phyloP scores from a whole-genome alignment of 2,888 invertebrate genomes.

The Catotricha subobsoleta region DNA sequence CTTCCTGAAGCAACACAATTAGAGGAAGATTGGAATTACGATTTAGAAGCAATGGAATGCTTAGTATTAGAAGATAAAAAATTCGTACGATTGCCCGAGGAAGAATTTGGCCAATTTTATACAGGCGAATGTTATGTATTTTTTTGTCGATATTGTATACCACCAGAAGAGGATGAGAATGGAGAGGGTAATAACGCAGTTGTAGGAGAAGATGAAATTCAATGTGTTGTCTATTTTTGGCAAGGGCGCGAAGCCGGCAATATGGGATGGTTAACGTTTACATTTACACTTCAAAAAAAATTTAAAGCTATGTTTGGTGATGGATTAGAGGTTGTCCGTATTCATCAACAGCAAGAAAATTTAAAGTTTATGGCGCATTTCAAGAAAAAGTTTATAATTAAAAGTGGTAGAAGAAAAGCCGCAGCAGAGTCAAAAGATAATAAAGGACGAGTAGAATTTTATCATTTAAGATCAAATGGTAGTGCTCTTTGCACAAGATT shows the following conservation, averaged over 20 bases:
- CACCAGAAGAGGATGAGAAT: slow-evolving; percentile 37
- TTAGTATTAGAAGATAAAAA: slow-evolving; percentile 93
- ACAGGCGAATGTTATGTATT: slow-evolving; percentile 96
- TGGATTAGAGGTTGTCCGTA: slow-evolving; percentile 84
- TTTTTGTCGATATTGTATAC: slow-evolving; percentile 87
- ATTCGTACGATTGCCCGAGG: slow-evolving; percentile 90
- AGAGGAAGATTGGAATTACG: slow-evolving; percentile 95
- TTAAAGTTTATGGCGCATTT: slow-evolving; percentile 97
- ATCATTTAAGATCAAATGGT: slow-evolving; percentile 89
- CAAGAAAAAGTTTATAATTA: slow-evolving; percentile 82
- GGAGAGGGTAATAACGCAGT: slow-evolving; percentile 18
- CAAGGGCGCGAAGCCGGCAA: slow-evolving; percentile 93
- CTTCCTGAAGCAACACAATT: slow-evolving; percentile 67
- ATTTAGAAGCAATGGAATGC: slow-evolving; percentile 92
- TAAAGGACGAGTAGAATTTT: slow-evolving; percentile 62
- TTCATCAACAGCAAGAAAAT: slow-evolving; percentile 97
- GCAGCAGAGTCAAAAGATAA: slow-evolving; percentile 26
- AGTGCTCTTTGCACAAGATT: slow-evolving; percentile 83
- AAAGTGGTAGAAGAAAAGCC: slow-evolving; percentile 62
- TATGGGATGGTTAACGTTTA: slow-evolving; percentile 99
- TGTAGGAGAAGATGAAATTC: slow-evolving; percentile 36
- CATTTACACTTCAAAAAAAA: slow-evolving; percentile 86
- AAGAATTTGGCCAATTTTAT: slow-evolving; percentile 81
- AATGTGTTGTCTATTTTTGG: slow-evolving; percentile 99
- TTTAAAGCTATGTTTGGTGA: slow-evolving; percentile 77